These are phyloP conservation scores for Eumacrocentrus americanus DNA, from an alignment of 2,888 invertebrate species.

Conservation along the genomic window DNA sequence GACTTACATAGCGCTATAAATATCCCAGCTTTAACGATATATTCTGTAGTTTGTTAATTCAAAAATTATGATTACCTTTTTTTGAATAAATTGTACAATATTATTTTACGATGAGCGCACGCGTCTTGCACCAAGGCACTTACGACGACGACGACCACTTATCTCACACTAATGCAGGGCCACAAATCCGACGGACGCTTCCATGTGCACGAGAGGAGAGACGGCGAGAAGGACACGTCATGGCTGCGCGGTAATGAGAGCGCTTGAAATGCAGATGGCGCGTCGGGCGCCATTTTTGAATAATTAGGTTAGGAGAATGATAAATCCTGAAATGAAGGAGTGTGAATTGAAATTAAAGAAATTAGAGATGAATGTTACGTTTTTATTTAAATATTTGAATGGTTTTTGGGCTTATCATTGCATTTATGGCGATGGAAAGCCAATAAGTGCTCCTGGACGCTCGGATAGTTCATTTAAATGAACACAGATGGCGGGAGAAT, in stretches of 20 bases:
- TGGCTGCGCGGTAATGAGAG: no score
- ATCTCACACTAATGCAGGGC: background rate
- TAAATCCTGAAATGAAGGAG: background rate
- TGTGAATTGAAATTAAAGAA: background rate
- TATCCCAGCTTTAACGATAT: background rate
- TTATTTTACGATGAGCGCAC: background rate
- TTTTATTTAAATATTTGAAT: background rate
- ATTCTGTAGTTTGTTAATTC: background rate
- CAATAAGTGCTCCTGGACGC: no score
- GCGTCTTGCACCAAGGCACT: background rate
- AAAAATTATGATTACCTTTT: background rate
- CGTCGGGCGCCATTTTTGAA: background rate
- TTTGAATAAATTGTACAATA: background rate
- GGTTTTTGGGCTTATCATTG: background rate
- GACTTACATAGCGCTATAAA: background rate
- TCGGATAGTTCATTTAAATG: no score
- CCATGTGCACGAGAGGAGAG: background rate
- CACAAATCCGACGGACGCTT: background rate
- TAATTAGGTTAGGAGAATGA: background rate
- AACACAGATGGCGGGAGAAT: no score
- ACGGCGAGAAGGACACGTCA: background rate
- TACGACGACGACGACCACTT: background rate
- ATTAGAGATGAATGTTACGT: background rate
- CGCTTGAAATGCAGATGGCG: background rate
- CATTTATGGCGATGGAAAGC: background rate